A percentile compares a stretch with the other conserved stretches of the same genome.
Evolutionary conservation across 2,113 vertebrate species (phyloP).

Genomic region (Pomatostomus ruficeps): DNA sequence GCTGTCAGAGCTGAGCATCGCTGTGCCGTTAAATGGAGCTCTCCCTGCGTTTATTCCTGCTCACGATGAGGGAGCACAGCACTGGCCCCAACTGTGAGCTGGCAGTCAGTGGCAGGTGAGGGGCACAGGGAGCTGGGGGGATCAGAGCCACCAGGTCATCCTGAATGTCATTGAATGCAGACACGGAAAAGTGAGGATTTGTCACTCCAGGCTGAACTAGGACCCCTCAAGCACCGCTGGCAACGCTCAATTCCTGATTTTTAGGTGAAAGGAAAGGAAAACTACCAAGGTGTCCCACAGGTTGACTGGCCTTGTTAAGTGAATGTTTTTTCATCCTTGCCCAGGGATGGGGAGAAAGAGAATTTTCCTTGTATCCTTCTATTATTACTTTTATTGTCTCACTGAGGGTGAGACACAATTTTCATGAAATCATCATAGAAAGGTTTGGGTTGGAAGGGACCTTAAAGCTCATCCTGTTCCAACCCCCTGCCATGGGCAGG

Average conservation of each 20-base stretch:
- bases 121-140: not conserved
- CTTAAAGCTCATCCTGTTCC: not conserved
- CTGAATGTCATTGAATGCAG: not conserved
- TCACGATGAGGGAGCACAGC: not conserved
- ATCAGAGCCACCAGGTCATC: not conserved
- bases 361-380: not conserved
- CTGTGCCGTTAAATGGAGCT: not conserved
- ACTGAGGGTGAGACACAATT: not conserved
- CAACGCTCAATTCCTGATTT: not conserved
- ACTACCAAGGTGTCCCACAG: not conserved
- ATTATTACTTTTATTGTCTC: not conserved
- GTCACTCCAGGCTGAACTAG: not conserved
- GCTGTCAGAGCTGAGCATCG: conserved; percentile 58
- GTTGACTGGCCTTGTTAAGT: not conserved
- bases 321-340: not conserved
- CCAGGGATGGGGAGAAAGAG: not conserved
- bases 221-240: not conserved
- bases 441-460: not conserved
- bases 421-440: not conserved
- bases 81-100: not conserved
- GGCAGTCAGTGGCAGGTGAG: not conserved
- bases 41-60: not conserved
- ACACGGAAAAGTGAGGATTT: not conserved
- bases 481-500: not conserved
- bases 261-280: not conserved